Percentiles rank a stretch among this genome's conserved stretches.
Conservation (phyloP, 2,888 invertebrate species). For the Epinotia brunnichana region DNA sequence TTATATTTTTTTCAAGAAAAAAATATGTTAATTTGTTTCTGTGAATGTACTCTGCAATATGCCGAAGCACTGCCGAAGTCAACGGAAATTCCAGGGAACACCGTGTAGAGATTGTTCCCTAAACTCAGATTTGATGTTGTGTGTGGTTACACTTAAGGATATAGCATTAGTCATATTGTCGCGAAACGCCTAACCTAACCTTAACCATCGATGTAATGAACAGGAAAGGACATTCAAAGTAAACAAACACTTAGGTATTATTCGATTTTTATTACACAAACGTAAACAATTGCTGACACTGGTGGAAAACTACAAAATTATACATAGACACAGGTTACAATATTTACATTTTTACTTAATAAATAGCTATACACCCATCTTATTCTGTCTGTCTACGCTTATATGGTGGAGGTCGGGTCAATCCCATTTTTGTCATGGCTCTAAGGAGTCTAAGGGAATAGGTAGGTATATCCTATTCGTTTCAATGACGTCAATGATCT, state of each 20-base stretch:
- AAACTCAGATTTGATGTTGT: no score
- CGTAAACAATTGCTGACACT: slow-evolving; percentile 75
- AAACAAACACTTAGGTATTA: slow-evolving; percentile 53
- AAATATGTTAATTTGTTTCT: no score
- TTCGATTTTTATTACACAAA: slow-evolving; percentile 76
- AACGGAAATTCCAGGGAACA: no score
- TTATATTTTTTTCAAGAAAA: no score
- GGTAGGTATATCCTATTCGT: background rate
- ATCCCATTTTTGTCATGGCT: background rate
- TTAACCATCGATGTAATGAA: background rate
- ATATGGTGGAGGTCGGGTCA: background rate
- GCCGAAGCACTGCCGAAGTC: no score
- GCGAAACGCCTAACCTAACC: no score
- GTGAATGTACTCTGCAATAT: no score
- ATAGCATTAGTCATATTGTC: background rate
- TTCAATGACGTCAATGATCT: background rate
- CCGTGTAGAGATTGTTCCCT: no score
- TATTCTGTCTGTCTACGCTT: background rate
- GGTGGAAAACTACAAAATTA: slow-evolving; percentile 79
- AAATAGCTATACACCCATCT: slow-evolving; percentile 37
- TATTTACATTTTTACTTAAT: slow-evolving; percentile 62
- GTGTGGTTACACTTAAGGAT: background rate
- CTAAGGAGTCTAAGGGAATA: background rate
- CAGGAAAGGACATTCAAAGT: slow-evolving; percentile 43
- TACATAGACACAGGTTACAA: slow-evolving; percentile 63